Evolutionary conservation across 2,888 invertebrate species (phyloP), one percentile per base, ranked within the genome.

Genomic region (Meandrusa payeni): DNA sequence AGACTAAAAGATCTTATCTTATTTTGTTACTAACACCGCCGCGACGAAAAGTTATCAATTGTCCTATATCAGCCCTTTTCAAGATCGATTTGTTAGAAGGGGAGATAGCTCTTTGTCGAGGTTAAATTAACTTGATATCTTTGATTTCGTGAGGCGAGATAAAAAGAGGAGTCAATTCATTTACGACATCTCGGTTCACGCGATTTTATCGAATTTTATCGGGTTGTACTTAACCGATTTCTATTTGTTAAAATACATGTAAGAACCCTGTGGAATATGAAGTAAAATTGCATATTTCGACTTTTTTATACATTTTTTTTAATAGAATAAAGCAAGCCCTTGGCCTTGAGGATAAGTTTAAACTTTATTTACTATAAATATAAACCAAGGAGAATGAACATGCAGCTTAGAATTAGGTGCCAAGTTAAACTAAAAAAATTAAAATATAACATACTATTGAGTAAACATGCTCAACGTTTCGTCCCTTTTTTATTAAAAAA

Each of bases 101-200:
- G 17, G 19, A 36, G 26, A 41, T 28, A 5, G 34, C 29, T 12
- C 9, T 42, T 42, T 42, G 24, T 24, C 29, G 42, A 36, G 10
- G 36, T 42, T 36, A 36, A 42, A 42, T 36, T 36, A 36, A 36
- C 23, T 42, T 23, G 22, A 23, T 34, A 29, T 28, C 29, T 42
- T 42, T 36, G 29, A 36, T 36, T 29, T 36, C 17, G 29, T 19
- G 24, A 24, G 10, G 17, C 17, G 9, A 36, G 42, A 29, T 24
- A 2, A 24, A 36, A 32, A 23, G 39, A 3, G n/a, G 1, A 23
- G 28, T 36, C 36, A 12, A 42, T 42, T 42, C 29, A 23, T 23
- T 36, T 27, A 41, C 5, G 19, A 28, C 20, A 41, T 41, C 19
- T 24, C 11, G 23, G 15, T 26, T 26, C 11, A 19, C 20, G 2